Evolutionary conservation across 1,140 invertebrate species (phyloP).

Genomic region (Caenorhabditis tropicalis): DNA sequence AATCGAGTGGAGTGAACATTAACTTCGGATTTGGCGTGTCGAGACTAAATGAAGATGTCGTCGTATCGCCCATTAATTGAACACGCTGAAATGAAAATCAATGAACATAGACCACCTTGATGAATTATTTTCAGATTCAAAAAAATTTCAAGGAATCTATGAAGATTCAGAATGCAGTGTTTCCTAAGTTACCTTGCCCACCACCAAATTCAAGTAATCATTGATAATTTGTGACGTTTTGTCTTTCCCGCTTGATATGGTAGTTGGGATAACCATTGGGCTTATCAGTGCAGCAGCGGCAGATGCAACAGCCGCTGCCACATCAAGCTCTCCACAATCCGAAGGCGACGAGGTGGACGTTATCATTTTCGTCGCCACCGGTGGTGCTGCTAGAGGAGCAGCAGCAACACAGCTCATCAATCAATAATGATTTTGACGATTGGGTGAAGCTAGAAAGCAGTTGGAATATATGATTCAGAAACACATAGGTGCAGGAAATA

Average conservation of each 20-base stretch:
- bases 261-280: not conserved
- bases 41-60: not conserved
- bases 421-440: not conserved
- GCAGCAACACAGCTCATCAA: constrained; percentile 35
- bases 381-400: not conserved
- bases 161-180: not conserved
- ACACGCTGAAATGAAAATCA: not conserved
- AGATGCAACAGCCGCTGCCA: not conserved
- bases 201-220: constrained; percentile 27
- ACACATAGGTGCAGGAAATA: not conserved
- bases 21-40: constrained; percentile 17
- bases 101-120: no score
- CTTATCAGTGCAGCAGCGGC: constrained; percentile 7
- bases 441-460: not conserved
- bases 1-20: constrained; percentile 49
- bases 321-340: not conserved
- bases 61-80: constrained; percentile 12
- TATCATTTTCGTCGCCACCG: constrained; percentile 10
- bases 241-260: not conserved
- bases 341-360: not conserved
- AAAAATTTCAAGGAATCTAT: not conserved
- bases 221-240: constrained; percentile 30
- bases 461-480: not conserved
- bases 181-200: not conserved
- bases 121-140: not conserved